These are phyloP conservation scores for Ophraella communa DNA, from an alignment of 2,888 invertebrate species.

Conservation along the genomic window DNA sequence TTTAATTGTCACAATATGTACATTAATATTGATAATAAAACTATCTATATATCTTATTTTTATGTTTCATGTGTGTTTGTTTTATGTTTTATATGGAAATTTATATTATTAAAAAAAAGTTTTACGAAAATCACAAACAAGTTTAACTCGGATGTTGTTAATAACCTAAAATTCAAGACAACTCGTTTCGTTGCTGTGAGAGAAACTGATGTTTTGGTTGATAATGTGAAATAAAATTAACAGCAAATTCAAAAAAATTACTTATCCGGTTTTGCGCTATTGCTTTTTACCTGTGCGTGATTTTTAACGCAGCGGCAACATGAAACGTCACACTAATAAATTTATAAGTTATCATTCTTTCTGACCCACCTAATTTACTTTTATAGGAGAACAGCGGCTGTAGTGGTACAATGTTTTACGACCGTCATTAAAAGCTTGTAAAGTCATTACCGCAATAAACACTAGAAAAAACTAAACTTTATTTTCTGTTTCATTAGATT, in stretches of 20 bases:
- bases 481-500: conserved; percentile 26
- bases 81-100: too few relatives aligned
- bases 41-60: too few relatives aligned
- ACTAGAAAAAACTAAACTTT: conserved; percentile 24
- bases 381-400: background rate
- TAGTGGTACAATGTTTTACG: conserved; percentile 11
- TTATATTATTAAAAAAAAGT: too few relatives aligned
- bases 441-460: conserved; percentile 20
- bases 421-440: conserved; percentile 24
- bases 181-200: too few relatives aligned
- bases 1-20: too few relatives aligned
- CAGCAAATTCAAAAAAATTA: background rate
- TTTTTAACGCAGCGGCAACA: background rate
- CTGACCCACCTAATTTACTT: conserved; percentile 4
- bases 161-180: too few relatives aligned
- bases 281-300: background rate
- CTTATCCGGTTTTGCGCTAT: background rate
- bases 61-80: too few relatives aligned
- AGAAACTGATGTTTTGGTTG: too few relatives aligned
- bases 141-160: too few relatives aligned
- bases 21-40: too few relatives aligned
- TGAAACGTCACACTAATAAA: conserved; percentile 8
- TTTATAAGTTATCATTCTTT: conserved; percentile 9
- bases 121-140: too few relatives aligned
- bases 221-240: too few relatives aligned